Percentiles rank a stretch among this genome's conserved stretches.
Evolutionary conservation across 2,113 vertebrate genomes (phyloP).

Genomic region (Syngnathus floridae): DNA sequence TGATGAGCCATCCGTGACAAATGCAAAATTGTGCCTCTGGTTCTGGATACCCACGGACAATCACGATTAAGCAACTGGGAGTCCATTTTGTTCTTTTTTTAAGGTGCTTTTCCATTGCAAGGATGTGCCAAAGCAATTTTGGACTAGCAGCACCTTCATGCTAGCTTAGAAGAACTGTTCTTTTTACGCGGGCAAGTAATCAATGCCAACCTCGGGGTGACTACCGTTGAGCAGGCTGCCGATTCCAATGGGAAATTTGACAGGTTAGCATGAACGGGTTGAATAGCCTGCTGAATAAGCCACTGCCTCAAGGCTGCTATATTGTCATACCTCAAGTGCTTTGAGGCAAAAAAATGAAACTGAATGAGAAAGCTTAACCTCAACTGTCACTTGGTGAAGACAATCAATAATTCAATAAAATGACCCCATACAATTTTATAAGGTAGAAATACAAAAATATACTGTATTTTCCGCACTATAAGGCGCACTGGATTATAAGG

Average conservation of each 20-base stretch:
- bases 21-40: constrained; percentile 16
- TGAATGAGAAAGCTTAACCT: no score
- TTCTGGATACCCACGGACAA: constrained; percentile 5
- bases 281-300: constrained; percentile 12
- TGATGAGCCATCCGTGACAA: constrained; percentile 22
- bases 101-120: constrained; percentile 6
- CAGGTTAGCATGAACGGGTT: constrained; percentile 16
- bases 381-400: no score
- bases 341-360: not conserved
- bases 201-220: not conserved
- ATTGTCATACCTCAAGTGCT: not conserved
- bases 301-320: constrained; percentile 13
- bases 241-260: constrained; percentile 25
- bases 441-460: no score
- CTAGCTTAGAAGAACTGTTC: not conserved
- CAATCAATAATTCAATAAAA: no score
- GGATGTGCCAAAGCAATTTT: not conserved
- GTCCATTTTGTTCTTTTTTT: constrained; percentile 19
- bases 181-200: constrained; percentile 4
- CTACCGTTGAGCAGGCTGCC: constrained; percentile 1
- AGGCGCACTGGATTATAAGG: no score
- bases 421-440: no score
- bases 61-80: constrained; percentile 27
- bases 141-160: not conserved
- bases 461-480: no score